Conservation (phyloP, 2,888 invertebrate genomes). For the Amorpha juglandis region DNA sequence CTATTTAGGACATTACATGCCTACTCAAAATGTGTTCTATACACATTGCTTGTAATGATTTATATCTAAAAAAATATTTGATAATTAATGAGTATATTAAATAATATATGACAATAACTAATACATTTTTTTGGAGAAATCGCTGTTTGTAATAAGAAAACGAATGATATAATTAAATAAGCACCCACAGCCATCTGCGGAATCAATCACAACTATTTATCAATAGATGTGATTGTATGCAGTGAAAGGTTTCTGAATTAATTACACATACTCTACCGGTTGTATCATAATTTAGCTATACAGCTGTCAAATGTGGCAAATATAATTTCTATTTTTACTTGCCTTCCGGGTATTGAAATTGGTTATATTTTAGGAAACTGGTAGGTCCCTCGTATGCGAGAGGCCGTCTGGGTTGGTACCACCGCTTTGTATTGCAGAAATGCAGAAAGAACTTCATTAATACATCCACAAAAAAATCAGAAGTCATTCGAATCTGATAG, state of each 20-base stretch:
- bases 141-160: constrained; percentile 24
- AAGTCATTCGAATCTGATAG: too few species aligned
- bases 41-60: too few species aligned
- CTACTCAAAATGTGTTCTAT: too few species aligned
- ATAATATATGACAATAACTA: not conserved
- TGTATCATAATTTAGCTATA: constrained; percentile 28
- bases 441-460: too few species aligned
- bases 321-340: not conserved
- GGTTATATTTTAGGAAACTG: not conserved
- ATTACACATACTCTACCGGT: constrained; percentile 44
- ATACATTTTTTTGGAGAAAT: not conserved
- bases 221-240: constrained; percentile 44
- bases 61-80: too few species aligned
- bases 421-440: too few species aligned
- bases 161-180: constrained; percentile 34
- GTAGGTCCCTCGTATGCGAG: too few species aligned
- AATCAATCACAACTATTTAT: constrained; percentile 64
- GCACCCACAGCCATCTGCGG: constrained; percentile 47
- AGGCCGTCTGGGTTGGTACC: too few species aligned
- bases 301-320: constrained; percentile 17
- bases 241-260: constrained; percentile 53
- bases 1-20: too few species aligned
- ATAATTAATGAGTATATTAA: too few species aligned
- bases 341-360: not conserved
- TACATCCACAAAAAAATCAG: too few species aligned